Percentiles rank a stretch among this genome's conserved stretches.
Conservation (phyloP, 2,113 vertebrate species). For the Gavialis gangeticus region DNA sequence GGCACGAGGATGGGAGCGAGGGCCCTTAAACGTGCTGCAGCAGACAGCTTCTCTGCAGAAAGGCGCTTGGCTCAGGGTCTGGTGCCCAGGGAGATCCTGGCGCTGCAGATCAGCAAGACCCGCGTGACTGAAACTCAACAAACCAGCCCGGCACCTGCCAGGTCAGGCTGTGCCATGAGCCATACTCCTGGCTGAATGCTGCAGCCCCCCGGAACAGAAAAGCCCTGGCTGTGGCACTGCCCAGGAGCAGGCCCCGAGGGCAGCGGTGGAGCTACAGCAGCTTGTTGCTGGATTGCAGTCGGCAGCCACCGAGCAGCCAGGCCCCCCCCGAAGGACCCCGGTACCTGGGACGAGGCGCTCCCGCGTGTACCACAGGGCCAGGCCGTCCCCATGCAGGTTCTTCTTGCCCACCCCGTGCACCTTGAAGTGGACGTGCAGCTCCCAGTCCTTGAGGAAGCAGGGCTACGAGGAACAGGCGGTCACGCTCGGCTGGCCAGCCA, state of each 20-base stretch:
- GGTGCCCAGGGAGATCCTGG: not conserved
- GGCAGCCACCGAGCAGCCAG: not conserved
- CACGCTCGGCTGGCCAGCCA: not conserved
- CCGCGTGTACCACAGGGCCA: constrained; percentile 97
- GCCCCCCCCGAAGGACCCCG: accelerated
- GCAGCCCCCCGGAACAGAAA: not conserved
- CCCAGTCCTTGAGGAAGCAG: constrained; percentile 98
- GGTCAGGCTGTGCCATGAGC: not conserved
- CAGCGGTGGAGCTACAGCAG: accelerated
- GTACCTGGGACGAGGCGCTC: constrained; percentile 91
- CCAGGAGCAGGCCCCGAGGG: accelerated
- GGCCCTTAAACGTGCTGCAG: not conserved
- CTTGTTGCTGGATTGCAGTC: not conserved
- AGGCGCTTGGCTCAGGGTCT: not conserved
- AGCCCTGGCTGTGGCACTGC: too few species aligned
- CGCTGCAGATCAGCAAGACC: not conserved
- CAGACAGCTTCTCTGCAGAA: not conserved
- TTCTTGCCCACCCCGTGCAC: constrained; percentile 95
- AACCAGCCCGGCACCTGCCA: not conserved
- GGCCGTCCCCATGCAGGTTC: constrained; percentile 95
- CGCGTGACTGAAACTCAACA: not conserved
- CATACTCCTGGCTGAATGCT: not conserved
- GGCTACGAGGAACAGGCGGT: constrained; percentile 78
- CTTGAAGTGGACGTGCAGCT: constrained; percentile 96
- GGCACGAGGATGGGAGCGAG: not conserved